These are phyloP conservation scores for Aphis gossypii DNA, from an alignment of 1,140 invertebrate species.

Conservation along the genomic window DNA sequence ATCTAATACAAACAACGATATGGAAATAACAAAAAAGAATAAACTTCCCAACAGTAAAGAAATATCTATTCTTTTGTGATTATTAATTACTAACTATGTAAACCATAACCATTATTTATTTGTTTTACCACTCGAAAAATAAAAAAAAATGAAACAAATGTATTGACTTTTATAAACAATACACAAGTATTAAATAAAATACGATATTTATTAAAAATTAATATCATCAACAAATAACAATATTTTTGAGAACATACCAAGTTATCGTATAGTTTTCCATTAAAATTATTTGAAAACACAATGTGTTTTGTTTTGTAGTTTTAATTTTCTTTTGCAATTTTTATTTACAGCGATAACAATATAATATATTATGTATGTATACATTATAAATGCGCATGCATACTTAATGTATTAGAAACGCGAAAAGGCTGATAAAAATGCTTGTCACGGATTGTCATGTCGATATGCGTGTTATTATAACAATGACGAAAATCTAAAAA, in stretches of 20 bases:
- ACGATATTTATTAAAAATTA: background rate
- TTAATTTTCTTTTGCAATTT: background rate
- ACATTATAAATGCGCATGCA: background rate
- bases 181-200: background rate
- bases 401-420: background rate
- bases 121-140: background rate
- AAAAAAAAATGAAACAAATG: too few relatives aligned
- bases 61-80: background rate
- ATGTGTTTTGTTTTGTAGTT: background rate
- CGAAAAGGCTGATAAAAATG: slow-evolving; percentile 36
- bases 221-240: background rate
- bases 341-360: background rate
- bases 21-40: background rate
- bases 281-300: background rate
- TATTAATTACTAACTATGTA: background rate
- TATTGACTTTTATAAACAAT: too few relatives aligned
- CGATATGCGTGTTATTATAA: slow-evolving; percentile 49
- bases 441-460: slow-evolving; percentile 15
- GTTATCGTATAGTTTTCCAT: background rate
- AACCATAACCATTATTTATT: background rate
- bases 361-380: background rate
- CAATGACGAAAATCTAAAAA: slow-evolving; percentile 57
- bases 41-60: background rate
- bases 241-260: background rate
- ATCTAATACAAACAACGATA: background rate